Base-by-base conservation (phyloP, 64 coral and sea anemone species). In the Actinia tenebrosa region DNA sequence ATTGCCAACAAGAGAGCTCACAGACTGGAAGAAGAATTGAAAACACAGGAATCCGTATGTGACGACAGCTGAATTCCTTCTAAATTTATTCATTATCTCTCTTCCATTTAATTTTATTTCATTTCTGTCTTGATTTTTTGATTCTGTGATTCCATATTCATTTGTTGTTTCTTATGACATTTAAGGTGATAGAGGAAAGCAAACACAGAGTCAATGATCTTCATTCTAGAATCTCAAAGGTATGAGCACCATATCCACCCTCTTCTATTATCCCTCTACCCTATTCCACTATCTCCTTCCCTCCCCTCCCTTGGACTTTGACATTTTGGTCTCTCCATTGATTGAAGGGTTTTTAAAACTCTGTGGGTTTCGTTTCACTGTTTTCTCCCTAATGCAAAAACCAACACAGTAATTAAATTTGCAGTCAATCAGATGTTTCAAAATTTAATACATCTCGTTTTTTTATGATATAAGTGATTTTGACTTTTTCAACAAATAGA, bases 1-100 rank as follows among this genome's bases (percentile, higher is more conserved):
- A 88, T 99, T 26, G 93, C 93, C 23, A 95, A 89, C 72, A 99
- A 95, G 87, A 87, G 97, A 9, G 86, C 97, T 25, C 93, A 95
- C 37, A 86, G 97, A 87, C 83, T 99, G 18, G 93, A 99, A 71
- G 93, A 99, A 5, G 97, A 99, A 83, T 44, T 99, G 16, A 89
- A 90, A 82, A 75, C 89, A 25, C 91, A 99, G 55, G 88, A 95
- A 46, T 92, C 83, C 88, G 97, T 95, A 18, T 7, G 30, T 37
- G 7, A 10, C 3, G 16, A 13, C 47, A 50, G 18, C 60, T 61
- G 60, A 61, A 3, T 18, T 61, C n/a, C 6, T 66, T 66, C 0
- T n/a, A 19, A 3, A 7, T 66, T 1, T 66, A 6, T 66, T 23
- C 63, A n/a, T 23, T 16, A 19, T n/a, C 17, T 6, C 61, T 66